Percentiles rank a stretch among this genome's conserved stretches.
Evolutionary conservation across 2,797 vertebrate genomes (phyloP).

Genomic region (Thamnophis elegans): DNA sequence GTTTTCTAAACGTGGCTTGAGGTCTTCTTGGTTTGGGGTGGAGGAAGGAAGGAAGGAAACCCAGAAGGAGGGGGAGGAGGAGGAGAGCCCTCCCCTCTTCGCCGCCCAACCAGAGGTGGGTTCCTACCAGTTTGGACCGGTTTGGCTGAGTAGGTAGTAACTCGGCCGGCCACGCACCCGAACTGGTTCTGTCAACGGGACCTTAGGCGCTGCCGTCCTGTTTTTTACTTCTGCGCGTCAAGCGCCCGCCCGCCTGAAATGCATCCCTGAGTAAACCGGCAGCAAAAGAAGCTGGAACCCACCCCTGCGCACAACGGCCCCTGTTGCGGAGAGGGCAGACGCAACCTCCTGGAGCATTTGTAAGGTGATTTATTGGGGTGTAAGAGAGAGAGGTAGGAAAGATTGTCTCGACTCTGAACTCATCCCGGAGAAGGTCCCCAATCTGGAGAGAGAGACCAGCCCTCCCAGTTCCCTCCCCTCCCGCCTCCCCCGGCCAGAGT

Average conservation of each 20-base stretch:
- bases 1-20: background rate
- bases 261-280: too few species aligned
- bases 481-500: background rate
- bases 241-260: too few species aligned
- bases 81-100: background rate
- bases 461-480: background rate
- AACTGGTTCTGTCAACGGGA: too few species aligned
- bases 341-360: background rate
- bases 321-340: too few species aligned
- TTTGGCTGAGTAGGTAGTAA: too few species aligned
- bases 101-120: too few species aligned
- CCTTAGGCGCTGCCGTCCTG: too few species aligned
- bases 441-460: conserved; percentile 13
- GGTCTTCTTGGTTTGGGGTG: background rate
- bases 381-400: conserved; percentile 2
- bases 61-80: background rate
- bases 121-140: too few species aligned
- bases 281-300: too few species aligned
- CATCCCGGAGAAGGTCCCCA: conserved; percentile 22
- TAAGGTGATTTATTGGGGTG: conserved; percentile 23
- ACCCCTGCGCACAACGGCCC: too few species aligned
- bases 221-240: too few species aligned
- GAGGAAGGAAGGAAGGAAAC: background rate
- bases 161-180: too few species aligned
- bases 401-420: conserved; percentile 21